phyloP scores from a whole-genome alignment of 2,888 invertebrate genomes.

The Holacanthella duospinosa region DNA sequence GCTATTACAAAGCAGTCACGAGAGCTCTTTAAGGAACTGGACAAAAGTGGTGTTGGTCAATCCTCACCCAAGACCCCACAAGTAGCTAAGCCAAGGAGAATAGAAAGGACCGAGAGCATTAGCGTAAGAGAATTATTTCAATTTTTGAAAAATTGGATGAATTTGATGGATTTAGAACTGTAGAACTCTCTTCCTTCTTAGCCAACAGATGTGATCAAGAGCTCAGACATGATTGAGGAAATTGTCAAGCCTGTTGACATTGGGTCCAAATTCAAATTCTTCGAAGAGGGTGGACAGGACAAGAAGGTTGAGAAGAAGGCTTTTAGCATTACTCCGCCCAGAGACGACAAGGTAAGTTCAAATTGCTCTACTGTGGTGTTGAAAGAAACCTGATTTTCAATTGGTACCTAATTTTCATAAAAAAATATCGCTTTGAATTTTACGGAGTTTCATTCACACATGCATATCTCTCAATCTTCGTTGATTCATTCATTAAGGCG shows the following conservation, averaged over 20 bases:
- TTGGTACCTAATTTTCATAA: too few species aligned
- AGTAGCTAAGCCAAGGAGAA: background rate
- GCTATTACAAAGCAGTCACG: constrained; percentile 46
- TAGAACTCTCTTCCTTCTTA: background rate
- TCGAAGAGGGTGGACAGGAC: constrained; percentile 72
- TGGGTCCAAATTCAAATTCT: constrained; percentile 77
- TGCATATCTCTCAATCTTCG: too few species aligned
- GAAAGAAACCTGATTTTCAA: too few species aligned
- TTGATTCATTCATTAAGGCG: too few species aligned
- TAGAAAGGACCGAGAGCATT: background rate
- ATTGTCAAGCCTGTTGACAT: constrained; percentile 69
- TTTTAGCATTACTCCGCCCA: constrained; percentile 79
- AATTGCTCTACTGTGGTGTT: background rate
- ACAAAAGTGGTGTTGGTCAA: constrained; percentile 17
- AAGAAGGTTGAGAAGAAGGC: constrained; percentile 44
- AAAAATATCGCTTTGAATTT: too few species aligned
- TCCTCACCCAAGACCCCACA: background rate
- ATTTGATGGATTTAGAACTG: too few species aligned
- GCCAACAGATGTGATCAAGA: constrained; percentile 53
- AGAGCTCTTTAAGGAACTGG: constrained; percentile 27
- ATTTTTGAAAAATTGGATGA: too few species aligned
- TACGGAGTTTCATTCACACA: too few species aligned
- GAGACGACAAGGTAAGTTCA: constrained; percentile 56
- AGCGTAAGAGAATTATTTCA: background rate
- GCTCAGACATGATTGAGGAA: constrained; percentile 62